These are phyloP conservation scores for Iselma pallidipennis DNA, from an alignment of 2,888 invertebrate genomes.

Conservation along the genomic window DNA sequence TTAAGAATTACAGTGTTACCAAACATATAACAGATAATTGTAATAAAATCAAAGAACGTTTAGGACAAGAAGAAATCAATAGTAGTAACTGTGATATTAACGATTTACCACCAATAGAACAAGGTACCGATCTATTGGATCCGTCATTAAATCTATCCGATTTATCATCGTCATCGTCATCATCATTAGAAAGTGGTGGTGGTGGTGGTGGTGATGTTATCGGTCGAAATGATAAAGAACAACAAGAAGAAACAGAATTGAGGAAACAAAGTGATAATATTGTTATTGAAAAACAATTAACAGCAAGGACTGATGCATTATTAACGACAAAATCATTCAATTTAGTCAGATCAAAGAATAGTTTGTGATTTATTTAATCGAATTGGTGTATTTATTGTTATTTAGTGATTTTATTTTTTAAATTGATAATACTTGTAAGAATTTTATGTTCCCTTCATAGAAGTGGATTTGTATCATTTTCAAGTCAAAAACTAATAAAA, in stretches of 20 bases:
- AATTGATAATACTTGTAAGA: too few species aligned
- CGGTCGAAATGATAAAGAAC: background rate
- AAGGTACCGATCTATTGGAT: constrained; percentile 51
- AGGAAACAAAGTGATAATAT: constrained; percentile 15
- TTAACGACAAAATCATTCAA: constrained; percentile 53
- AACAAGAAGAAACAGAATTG: constrained; percentile 6
- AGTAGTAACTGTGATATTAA: constrained; percentile 20
- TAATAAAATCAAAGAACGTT: constrained; percentile 13
- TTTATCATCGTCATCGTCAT: too few species aligned
- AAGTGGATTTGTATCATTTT: background rate
- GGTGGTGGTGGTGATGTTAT: background rate
- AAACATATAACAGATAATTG: constrained; percentile 15
- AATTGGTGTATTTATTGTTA: background rate
- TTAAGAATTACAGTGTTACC: constrained; percentile 36
- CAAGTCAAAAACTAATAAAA: background rate
- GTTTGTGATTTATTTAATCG: constrained; percentile 23
- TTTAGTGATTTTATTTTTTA: background rate
- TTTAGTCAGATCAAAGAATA: constrained; percentile 51
- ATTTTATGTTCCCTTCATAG: background rate
- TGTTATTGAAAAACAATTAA: constrained; percentile 29
- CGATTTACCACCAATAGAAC: constrained; percentile 43
- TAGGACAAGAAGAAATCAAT: constrained; percentile 9
- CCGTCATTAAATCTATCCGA: constrained; percentile 32
- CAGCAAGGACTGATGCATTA: constrained; percentile 52
- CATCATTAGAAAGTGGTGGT: constrained; percentile 3